phyloP scores from a whole-genome alignment of 2,797 vertebrate genomes.

The Octomys mimax region DNA sequence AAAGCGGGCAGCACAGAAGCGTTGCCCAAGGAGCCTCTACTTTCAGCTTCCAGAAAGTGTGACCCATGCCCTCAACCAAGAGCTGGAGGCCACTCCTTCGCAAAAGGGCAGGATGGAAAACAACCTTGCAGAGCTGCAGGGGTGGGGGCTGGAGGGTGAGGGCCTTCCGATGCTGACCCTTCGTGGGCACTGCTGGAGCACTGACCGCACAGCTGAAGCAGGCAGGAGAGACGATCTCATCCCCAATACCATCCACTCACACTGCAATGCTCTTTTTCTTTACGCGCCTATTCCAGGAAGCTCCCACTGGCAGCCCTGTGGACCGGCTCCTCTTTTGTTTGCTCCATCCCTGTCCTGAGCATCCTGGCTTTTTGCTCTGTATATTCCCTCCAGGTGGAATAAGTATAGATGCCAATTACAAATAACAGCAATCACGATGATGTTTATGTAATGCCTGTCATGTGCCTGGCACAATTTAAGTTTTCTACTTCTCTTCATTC shows the following conservation, averaged over 20 bases:
- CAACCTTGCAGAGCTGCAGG: not conserved
- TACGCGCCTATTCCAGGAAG: not conserved
- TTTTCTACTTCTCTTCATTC: not conserved
- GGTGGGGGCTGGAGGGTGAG: not conserved
- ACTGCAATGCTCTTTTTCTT: not conserved
- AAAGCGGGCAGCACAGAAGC: constrained; percentile 63
- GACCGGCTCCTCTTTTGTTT: not conserved
- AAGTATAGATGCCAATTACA: not conserved
- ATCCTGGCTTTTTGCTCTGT: not conserved
- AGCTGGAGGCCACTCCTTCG: not conserved
- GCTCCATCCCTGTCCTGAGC: not conserved
- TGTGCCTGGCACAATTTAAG: not conserved
- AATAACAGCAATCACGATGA: not conserved
- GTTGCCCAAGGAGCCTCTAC: constrained; percentile 67
- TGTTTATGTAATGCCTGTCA: not conserved
- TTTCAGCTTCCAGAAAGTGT: constrained; percentile 59
- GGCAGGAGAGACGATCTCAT: not conserved
- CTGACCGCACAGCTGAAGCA: not conserved
- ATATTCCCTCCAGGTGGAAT: constrained; percentile 13
- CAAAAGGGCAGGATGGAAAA: not conserved
- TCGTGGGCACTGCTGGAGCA: not conserved
- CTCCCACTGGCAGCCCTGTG: not conserved
- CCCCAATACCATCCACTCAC: not conserved
- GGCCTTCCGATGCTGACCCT: not conserved
- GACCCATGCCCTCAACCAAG: not conserved